Percentiles rank a stretch among this genome's conserved stretches.
Conservation (phyloP, 2,888 invertebrate genomes). For the Tachina lurida region DNA sequence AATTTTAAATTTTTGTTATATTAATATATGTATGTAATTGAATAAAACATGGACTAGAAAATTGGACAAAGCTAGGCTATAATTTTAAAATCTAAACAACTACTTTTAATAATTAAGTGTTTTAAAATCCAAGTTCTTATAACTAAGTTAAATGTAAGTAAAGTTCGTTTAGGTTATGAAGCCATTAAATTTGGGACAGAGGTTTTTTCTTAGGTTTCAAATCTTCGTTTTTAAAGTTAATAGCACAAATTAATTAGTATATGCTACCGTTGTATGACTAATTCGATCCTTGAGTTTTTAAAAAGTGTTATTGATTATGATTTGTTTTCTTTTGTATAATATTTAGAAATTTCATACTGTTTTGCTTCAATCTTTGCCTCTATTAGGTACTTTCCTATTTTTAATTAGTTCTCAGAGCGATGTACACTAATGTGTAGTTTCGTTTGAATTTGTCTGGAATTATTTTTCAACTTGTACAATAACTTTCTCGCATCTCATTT, state of each 20-base stretch:
- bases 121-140: slow-evolving; percentile 65
- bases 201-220: slow-evolving; percentile 3
- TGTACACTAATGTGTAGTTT: background rate
- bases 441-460: slow-evolving; percentile 31
- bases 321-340: slow-evolving; percentile 27
- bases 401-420: background rate
- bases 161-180: slow-evolving; percentile 52
- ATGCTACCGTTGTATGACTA: slow-evolving; percentile 28
- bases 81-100: slow-evolving; percentile 39
- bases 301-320: slow-evolving; percentile 46
- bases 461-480: slow-evolving; percentile 89
- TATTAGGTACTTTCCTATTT: slow-evolving; percentile 34
- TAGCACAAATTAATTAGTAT: slow-evolving; percentile 39
- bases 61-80: slow-evolving; percentile 59
- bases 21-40: slow-evolving; percentile 24
- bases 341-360: slow-evolving; percentile 28
- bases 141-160: slow-evolving; percentile 52
- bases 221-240: slow-evolving; percentile 10
- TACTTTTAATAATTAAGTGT: slow-evolving; percentile 37
- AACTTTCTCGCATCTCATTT: slow-evolving; percentile 87
- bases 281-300: slow-evolving; percentile 65
- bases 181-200: slow-evolving; percentile 64
- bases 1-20: background rate
- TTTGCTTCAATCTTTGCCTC: slow-evolving; percentile 32
- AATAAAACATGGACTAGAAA: slow-evolving; percentile 48